Evolutionary conservation across 2,113 vertebrate genomes (phyloP).

Genomic region (Anhinga anhinga): DNA sequence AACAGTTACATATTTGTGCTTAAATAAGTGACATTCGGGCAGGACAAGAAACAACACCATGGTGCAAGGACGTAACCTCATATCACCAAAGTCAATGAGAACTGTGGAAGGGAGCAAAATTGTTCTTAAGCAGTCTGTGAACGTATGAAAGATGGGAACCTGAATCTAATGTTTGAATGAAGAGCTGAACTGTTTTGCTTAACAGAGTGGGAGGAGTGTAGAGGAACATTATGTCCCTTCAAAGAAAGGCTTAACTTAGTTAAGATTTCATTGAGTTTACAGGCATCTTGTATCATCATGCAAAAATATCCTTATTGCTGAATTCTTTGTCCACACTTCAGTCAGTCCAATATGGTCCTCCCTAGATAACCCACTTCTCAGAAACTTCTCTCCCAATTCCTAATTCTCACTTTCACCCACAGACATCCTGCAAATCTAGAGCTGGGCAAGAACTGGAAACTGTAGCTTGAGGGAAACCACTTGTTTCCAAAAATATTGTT

Average conservation of each 20-base stretch:
- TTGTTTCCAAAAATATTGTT: background rate
- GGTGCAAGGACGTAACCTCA: background rate
- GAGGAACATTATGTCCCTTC: background rate
- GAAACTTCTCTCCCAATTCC: background rate
- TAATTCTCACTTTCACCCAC: constrained; percentile 35
- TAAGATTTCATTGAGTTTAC: constrained; percentile 14
- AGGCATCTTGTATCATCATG: background rate
- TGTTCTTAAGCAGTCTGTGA: background rate
- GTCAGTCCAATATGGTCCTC: constrained; percentile 1
- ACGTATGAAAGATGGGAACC: background rate
- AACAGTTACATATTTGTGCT: background rate
- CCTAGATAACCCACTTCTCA: constrained; percentile 1
- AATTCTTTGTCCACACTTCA: constrained; percentile 30
- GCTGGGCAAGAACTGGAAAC: background rate
- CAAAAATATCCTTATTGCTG: constrained; percentile 33
- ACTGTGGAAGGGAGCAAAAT: background rate
- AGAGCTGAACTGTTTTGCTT: background rate
- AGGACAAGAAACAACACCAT: background rate
- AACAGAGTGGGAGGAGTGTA: background rate
- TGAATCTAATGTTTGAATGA: background rate
- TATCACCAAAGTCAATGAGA: background rate
- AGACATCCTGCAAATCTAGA: constrained; percentile 26
- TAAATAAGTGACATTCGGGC: background rate
- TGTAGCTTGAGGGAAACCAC: background rate
- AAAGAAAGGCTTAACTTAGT: background rate